Percentiles rank a stretch among this genome's conserved stretches.
Evolutionary conservation across 2,888 invertebrate genomes (phyloP).

Genomic region (Scaeva pyrastri): DNA sequence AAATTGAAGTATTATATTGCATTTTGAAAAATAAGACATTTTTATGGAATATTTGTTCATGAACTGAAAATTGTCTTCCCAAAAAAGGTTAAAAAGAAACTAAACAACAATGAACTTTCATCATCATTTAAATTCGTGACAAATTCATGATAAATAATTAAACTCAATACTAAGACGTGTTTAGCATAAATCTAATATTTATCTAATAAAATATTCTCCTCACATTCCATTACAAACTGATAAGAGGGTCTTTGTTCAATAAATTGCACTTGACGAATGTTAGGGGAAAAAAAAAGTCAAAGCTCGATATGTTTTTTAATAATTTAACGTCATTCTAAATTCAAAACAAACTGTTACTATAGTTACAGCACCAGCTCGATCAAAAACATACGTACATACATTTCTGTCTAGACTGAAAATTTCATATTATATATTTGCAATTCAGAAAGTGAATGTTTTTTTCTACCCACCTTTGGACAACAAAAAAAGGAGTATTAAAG

Average conservation of each 20-base stretch:
- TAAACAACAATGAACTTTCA: no score
- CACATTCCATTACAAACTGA: neutral
- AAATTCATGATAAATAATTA: neutral
- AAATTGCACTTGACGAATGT: neutral
- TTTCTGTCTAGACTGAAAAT: constrained; percentile 3
- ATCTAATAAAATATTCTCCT: neutral
- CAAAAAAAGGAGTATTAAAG: neutral
- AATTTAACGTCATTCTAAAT: neutral
- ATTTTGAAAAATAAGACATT: no score
- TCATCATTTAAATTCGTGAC: no score
- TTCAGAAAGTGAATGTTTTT: constrained; percentile 1
- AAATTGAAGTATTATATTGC: no score
- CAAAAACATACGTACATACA: neutral
- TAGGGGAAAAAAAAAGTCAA: neutral
- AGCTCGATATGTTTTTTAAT: neutral
- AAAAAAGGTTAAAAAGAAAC: no score
- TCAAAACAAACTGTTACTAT: neutral
- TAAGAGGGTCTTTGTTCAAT: neutral
- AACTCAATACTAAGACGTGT: neutral
- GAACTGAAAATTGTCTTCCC: no score
- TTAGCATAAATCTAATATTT: neutral
- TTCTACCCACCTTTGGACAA: neutral
- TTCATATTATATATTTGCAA: neutral
- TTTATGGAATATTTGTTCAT: no score
- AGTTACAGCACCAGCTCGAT: neutral